phyloP scores from a whole-genome alignment of 2,113 vertebrate genomes.

The Cyphomyrus plagiostoma region DNA sequence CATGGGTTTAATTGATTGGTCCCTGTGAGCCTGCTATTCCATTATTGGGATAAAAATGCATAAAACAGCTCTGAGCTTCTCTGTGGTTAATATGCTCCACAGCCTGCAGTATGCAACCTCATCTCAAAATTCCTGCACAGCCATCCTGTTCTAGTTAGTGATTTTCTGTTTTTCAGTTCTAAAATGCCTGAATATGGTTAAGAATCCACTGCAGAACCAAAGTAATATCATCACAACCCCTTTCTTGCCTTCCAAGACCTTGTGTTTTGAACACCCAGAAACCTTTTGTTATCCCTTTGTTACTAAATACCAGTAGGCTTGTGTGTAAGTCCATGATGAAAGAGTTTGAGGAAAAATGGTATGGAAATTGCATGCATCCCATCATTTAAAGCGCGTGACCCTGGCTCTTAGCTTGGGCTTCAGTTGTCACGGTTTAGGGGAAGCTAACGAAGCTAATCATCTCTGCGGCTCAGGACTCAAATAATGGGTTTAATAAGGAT shows the following conservation, averaged over 20 bases:
- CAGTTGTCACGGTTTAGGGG: background rate
- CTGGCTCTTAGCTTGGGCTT: background rate
- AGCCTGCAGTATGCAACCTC: slow-evolving; percentile 33
- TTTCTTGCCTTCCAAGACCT: background rate
- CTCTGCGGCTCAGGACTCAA: background rate
- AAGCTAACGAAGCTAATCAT: background rate
- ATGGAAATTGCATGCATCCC: background rate
- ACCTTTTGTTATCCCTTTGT: background rate
- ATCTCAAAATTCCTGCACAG: slow-evolving; percentile 53
- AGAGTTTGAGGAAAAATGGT: background rate
- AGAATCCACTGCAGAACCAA: slow-evolving; percentile 55
- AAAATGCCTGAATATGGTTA: slow-evolving; percentile 56
- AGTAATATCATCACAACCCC: slow-evolving; percentile 50
- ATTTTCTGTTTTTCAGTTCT: slow-evolving; percentile 45
- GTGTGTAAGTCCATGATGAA: background rate
- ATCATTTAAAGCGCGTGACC: background rate
- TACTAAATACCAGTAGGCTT: background rate
- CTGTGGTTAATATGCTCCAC: slow-evolving; percentile 22
- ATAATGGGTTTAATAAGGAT: slow-evolving; percentile 8
- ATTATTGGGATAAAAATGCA: slow-evolving; percentile 60
- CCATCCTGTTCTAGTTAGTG: slow-evolving; percentile 63
- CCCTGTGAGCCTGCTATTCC: slow-evolving; percentile 50
- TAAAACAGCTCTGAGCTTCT: slow-evolving; percentile 48
- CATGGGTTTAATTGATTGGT: slow-evolving; percentile 59
- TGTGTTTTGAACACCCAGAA: background rate